phyloP scores from a whole-genome alignment of 2,113 vertebrate species.

The Eulemur rufifrons region DNA sequence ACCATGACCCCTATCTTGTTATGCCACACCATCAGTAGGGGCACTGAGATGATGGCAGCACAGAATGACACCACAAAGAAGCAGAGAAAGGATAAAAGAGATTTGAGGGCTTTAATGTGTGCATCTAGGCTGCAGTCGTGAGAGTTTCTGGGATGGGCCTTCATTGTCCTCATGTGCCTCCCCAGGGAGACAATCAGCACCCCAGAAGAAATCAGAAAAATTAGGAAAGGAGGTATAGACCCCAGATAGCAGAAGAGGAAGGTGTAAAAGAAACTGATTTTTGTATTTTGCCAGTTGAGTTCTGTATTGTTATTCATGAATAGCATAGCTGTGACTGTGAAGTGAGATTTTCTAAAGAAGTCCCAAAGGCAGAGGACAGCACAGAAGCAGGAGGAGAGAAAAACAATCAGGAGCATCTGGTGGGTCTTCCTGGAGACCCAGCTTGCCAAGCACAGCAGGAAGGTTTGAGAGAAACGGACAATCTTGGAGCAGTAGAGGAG shows the following conservation, averaged over 20 bases:
- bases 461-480: constrained; percentile 48
- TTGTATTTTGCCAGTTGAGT: neutral
- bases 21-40: neutral
- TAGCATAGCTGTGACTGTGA: neutral
- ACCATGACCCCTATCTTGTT: constrained; percentile 4
- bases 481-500: constrained; percentile 74
- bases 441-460: constrained; percentile 40
- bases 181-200: constrained; percentile 60
- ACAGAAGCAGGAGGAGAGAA: constrained; percentile 28
- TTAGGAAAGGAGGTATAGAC: neutral
- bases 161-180: constrained; percentile 59
- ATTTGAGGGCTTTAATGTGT: constrained; percentile 52
- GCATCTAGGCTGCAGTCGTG: constrained; percentile 27
- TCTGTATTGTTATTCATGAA: neutral
- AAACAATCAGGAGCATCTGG: constrained; percentile 23
- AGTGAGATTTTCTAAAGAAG: neutral
- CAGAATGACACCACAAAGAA: neutral
- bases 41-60: neutral
- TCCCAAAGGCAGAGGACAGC: constrained; percentile 24
- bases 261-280: neutral
- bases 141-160: neutral
- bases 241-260: constrained; percentile 49
- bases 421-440: constrained; percentile 49
- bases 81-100: constrained; percentile 58
- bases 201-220: constrained; percentile 54